Evolutionary conservation across 2,888 invertebrate species (phyloP).

Genomic region (Rhagonycha fulva): DNA sequence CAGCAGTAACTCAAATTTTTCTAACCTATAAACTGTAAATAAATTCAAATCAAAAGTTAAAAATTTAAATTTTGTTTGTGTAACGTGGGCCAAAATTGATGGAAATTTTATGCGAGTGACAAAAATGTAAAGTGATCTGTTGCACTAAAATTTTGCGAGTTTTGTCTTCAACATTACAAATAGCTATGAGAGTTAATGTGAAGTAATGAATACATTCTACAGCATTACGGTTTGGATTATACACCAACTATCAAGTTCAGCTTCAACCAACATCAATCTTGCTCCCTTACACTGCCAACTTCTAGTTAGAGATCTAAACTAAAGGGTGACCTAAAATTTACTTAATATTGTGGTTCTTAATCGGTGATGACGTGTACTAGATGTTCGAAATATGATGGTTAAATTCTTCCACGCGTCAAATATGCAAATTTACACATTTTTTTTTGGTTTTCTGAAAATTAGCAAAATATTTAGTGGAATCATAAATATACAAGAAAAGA

Average conservation of each 20-base stretch:
- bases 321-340: conserved; percentile 31
- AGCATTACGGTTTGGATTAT: conserved; percentile 57
- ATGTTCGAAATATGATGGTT: neutral
- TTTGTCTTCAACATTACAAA: conserved; percentile 47
- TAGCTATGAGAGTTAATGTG: conserved; percentile 53
- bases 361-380: conserved; percentile 11
- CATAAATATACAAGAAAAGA: conserved; percentile 48
- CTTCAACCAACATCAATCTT: conserved; percentile 55
- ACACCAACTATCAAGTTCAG: conserved; percentile 56
- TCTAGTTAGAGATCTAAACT: conserved; percentile 16
- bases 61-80: neutral
- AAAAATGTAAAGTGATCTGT: conserved; percentile 36
- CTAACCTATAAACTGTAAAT: neutral
- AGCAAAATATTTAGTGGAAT: conserved; percentile 22
- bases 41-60: neutral
- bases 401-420: neutral
- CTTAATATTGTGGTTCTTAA: conserved; percentile 25
- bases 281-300: conserved; percentile 37
- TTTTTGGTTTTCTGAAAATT: conserved; percentile 11
- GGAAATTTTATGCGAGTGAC: neutral
- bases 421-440: neutral
- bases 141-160: conserved; percentile 32
- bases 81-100: neutral
- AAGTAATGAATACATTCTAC: conserved; percentile 58
- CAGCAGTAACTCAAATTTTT: neutral